Percentiles rank a stretch among this genome's conserved stretches.
phyloP scores from a whole-genome alignment of 2,113 vertebrate genomes.

The Oceanodroma tethys region DNA sequence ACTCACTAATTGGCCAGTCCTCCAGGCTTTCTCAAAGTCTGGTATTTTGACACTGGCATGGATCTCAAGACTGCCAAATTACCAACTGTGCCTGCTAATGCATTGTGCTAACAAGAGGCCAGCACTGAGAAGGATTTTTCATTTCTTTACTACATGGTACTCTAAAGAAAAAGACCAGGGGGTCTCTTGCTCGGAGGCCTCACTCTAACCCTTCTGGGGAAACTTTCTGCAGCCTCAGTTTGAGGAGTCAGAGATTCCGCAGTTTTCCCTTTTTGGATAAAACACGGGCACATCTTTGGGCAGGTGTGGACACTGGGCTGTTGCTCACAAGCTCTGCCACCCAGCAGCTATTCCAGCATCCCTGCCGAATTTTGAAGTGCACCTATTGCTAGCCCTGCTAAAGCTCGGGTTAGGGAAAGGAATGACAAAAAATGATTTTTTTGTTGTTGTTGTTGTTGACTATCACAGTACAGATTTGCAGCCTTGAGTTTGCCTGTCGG shows the following conservation, averaged over 20 bases:
- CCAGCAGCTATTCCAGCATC: not conserved
- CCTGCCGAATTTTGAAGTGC: not conserved
- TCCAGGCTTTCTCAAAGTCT: not conserved
- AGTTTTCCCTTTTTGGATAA: not conserved
- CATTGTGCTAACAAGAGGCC: not conserved
- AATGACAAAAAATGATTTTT: not conserved
- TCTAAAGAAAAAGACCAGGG: not conserved
- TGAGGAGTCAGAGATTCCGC: not conserved
- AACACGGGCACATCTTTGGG: accelerated
- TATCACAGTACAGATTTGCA: not conserved
- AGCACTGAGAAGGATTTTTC: not conserved
- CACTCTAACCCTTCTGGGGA: not conserved
- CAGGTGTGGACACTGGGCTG: not conserved
- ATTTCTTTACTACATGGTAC: not conserved
- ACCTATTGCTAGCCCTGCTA: not conserved
- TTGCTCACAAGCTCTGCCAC: not conserved
- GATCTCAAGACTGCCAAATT: not conserved
- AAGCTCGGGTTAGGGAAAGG: not conserved
- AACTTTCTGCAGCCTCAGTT: not conserved
- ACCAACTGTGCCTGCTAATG: not conserved
- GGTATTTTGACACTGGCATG: not conserved
- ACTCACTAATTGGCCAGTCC: not conserved
- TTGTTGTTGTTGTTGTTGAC: not conserved
- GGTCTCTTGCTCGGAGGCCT: not conserved
- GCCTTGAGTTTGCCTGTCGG: not conserved